A percentile compares a stretch with the other conserved stretches of the same genome.
Conservation (phyloP, 2,113 vertebrate genomes). For the Columbina picui region DNA sequence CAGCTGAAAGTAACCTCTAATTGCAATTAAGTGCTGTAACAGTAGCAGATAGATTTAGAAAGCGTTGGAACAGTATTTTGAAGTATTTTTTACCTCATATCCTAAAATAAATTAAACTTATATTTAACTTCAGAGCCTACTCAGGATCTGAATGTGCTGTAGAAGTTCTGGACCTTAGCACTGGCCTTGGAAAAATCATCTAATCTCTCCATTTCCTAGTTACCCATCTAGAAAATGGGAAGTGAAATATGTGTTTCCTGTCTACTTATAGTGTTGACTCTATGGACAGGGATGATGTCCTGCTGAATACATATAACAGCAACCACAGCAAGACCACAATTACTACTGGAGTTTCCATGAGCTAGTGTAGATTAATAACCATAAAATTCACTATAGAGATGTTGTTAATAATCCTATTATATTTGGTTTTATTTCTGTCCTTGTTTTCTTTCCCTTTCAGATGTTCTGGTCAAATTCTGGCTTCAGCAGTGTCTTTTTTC, state of each 20-base stretch:
- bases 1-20: not conserved
- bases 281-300: not conserved
- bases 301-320: not conserved
- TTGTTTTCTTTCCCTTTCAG: not conserved
- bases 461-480: not conserved
- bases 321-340: not conserved
- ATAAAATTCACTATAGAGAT: not conserved
- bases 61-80: not conserved
- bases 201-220: not conserved
- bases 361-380: not conserved
- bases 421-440: not conserved
- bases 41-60: not conserved
- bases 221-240: not conserved
- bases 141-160: not conserved
- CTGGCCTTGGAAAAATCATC: not conserved
- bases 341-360: not conserved
- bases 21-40: conserved; percentile 8
- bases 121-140: not conserved
- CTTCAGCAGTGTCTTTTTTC: not conserved
- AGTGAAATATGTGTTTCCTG: not conserved
- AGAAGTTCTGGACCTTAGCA: not conserved
- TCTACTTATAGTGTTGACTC: not conserved
- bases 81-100: not conserved
- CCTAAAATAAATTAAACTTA: not conserved
- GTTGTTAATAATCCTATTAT: not conserved